A percentile compares a stretch with the other conserved stretches of the same genome.
These are phyloP conservation scores for Plagodis dolabraria DNA, from an alignment of 2,888 invertebrate species.

Conservation along the genomic window DNA sequence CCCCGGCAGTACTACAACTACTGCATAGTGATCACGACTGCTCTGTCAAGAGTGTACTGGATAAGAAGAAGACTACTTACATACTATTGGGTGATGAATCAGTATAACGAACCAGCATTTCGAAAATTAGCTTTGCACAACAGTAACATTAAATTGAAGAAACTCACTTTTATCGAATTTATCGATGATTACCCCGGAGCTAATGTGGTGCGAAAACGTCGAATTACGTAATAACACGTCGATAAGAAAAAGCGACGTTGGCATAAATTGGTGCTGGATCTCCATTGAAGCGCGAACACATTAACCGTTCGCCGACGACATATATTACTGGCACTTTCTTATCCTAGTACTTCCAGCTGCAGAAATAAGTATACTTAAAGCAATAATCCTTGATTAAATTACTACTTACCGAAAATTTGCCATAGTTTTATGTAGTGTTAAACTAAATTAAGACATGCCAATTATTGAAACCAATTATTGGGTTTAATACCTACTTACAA, in stretches of 20 bases:
- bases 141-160: conserved; percentile 15
- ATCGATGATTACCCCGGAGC: conserved; percentile 58
- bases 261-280: conserved; percentile 71
- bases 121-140: conserved; percentile 15
- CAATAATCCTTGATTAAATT: too few relatives aligned
- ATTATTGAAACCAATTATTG: too few relatives aligned
- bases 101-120: background rate
- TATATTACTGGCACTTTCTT: conserved; percentile 48
- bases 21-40: too few relatives aligned
- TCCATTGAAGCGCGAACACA: conserved; percentile 68
- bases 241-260: conserved; percentile 71
- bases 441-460: too few relatives aligned
- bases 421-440: too few relatives aligned
- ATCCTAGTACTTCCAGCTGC: conserved; percentile 21
- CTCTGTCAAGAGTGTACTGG: too few relatives aligned
- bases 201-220: conserved; percentile 68
- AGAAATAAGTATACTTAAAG: conserved; percentile 12
- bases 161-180: conserved; percentile 36
- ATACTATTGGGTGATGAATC: background rate
- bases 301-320: conserved; percentile 61
- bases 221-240: conserved; percentile 70
- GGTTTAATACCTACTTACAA: too few relatives aligned
- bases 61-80: too few relatives aligned
- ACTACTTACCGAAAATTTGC: too few relatives aligned
- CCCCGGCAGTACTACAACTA: too few relatives aligned